Conservation (phyloP, 1,140 invertebrate species). For the Delia radicum region DNA sequence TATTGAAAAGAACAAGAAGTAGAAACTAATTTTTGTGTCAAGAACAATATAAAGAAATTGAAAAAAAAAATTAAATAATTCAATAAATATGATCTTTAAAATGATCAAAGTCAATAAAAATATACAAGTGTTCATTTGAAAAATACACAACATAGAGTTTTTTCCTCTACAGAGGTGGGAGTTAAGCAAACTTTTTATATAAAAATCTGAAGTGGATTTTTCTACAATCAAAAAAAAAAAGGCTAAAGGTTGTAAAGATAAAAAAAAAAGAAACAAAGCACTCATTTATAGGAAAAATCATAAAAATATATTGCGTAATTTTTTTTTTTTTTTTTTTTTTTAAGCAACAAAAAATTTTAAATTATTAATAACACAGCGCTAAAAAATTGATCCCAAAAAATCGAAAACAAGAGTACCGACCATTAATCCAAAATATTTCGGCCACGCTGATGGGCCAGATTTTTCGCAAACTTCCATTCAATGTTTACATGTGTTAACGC, state of each 20-base stretch:
- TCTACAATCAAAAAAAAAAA: neutral
- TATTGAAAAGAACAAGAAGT: neutral
- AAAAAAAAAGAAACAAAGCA: neutral
- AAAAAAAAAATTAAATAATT: neutral
- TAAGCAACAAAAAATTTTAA: too few species aligned
- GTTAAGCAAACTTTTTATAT: too few species aligned
- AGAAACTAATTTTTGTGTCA: neutral
- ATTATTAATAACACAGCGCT: too few species aligned
- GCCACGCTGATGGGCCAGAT: too few species aligned
- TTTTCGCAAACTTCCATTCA: too few species aligned
- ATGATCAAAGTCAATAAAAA: neutral
- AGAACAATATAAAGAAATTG: neutral
- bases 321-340: too few species aligned
- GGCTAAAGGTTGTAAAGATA: neutral
- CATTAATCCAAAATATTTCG: too few species aligned
- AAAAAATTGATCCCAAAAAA: too few species aligned
- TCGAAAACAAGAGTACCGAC: too few species aligned
- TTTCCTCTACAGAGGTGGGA: neutral
- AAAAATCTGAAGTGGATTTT: constrained; percentile 4
- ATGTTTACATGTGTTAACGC: too few species aligned
- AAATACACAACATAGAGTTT: neutral
- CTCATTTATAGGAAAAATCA: neutral
- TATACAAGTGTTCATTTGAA: neutral
- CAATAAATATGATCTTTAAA: constrained; percentile 2
- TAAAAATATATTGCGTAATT: neutral